Evolutionary conservation across 2,113 vertebrate genomes (phyloP).

Genomic region (Stomatorhinus ivindoensis): DNA sequence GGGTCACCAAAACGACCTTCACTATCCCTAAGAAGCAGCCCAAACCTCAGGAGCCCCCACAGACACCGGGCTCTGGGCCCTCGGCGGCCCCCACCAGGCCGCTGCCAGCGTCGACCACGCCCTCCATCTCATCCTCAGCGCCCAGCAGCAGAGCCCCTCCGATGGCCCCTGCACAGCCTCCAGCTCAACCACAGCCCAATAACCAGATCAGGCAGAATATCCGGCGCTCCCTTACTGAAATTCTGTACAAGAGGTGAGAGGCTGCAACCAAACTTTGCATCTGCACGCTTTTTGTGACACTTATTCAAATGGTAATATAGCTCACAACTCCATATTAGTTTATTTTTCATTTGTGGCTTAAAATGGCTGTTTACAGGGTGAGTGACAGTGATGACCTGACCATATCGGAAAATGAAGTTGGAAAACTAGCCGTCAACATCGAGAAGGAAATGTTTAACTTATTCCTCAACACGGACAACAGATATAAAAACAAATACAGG

Average conservation of each 20-base stretch:
- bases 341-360: background rate
- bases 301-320: background rate
- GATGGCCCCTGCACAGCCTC: slow-evolving; percentile 31
- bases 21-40: slow-evolving; percentile 67
- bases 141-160: slow-evolving; percentile 43
- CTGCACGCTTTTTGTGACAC: background rate
- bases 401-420: slow-evolving; percentile 85
- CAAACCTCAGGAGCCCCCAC: slow-evolving; percentile 45
- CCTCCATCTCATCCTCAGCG: slow-evolving; percentile 31
- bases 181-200: slow-evolving; percentile 69
- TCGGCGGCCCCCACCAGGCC: slow-evolving; percentile 43
- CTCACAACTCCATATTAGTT: background rate
- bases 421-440: slow-evolving; percentile 74
- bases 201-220: slow-evolving; percentile 96
- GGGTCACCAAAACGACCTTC: slow-evolving; percentile 60
- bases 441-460: slow-evolving; percentile 95
- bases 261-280: background rate
- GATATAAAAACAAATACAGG: slow-evolving; percentile 97
- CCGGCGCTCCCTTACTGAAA: slow-evolving; percentile 89
- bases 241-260: slow-evolving; percentile 90
- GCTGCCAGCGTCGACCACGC: slow-evolving; percentile 35
- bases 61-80: slow-evolving; percentile 42
- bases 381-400: slow-evolving; percentile 88
- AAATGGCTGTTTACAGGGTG: slow-evolving; percentile 60
- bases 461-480: slow-evolving; percentile 85